These are phyloP conservation scores for Sepiola atlantica DNA, from an alignment of 2,888 invertebrate species.

Conservation along the genomic window DNA sequence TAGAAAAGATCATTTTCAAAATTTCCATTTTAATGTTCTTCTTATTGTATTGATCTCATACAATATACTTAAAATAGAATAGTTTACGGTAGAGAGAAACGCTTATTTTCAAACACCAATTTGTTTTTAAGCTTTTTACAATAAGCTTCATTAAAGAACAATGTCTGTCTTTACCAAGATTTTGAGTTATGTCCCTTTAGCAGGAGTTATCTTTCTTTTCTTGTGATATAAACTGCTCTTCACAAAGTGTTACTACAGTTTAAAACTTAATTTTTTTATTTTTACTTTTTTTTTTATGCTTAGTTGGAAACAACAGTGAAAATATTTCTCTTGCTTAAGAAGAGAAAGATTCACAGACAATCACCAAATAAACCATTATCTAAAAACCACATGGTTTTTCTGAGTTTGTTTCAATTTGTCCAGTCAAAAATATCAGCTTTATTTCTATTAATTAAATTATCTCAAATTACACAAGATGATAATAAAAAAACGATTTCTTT, in stretches of 20 bases:
- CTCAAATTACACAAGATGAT: no score
- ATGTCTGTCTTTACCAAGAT: background rate
- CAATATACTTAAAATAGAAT: no score
- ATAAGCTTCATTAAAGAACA: background rate
- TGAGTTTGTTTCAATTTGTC: no score
- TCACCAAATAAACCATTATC: no score
- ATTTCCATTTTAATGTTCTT: no score
- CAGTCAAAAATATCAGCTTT: no score
- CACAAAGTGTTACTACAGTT: background rate
- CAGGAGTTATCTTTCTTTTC: background rate
- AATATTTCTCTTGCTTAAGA: background rate
- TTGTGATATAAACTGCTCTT: background rate
- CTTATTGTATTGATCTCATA: no score
- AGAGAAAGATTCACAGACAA: no score
- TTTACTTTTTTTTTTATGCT: background rate
- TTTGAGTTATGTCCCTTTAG: background rate
- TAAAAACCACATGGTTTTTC: no score
- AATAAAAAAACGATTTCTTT: no score
- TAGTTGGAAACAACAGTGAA: background rate
- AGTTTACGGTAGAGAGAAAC: background rate
- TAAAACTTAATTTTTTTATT: background rate
- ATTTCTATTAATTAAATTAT: no score
- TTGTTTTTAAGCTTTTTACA: background rate
- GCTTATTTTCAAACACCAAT: background rate
- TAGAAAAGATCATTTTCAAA: background rate